Percentiles rank a stretch among this genome's conserved stretches.
These are phyloP conservation scores for Spilosoma lubricipeda DNA, from an alignment of 2,888 invertebrate species.

Conservation along the genomic window DNA sequence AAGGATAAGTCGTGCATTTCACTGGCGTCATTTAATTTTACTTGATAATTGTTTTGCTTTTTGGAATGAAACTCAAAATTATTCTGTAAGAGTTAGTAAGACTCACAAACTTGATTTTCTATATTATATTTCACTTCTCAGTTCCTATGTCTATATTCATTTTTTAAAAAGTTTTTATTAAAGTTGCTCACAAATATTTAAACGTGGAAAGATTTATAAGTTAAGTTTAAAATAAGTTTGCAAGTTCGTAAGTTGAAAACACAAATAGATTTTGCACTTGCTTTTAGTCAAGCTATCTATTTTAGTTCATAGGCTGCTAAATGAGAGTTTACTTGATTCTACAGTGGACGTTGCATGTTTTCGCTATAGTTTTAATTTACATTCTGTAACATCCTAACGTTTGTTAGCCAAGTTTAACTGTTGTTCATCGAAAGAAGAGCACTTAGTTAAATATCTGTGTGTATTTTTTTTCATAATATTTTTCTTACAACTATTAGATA, in stretches of 20 bases:
- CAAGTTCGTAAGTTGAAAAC: background rate
- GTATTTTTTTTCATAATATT: background rate
- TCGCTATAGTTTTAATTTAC: background rate
- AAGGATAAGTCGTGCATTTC: background rate
- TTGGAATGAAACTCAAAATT: background rate
- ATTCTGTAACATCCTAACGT: background rate
- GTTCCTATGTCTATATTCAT: background rate
- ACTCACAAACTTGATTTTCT: background rate
- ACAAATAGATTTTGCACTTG: background rate
- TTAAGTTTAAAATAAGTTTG: constrained; percentile 15
- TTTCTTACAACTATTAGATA: background rate
- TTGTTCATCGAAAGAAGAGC: background rate
- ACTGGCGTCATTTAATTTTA: background rate
- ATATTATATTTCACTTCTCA: background rate
- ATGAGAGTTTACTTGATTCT: constrained; percentile 7
- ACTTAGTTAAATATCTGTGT: background rate
- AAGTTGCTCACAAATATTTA: background rate
- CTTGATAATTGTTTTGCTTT: background rate
- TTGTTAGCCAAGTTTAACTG: background rate
- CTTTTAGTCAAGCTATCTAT: background rate
- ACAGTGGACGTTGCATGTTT: background rate
- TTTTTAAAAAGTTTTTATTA: background rate
- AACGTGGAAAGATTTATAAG: background rate
- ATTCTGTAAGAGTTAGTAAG: background rate
- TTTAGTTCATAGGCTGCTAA: constrained; percentile 12